Conservation (phyloP, 2,797 vertebrate species). For the Cryptoblepharus egeriae region DNA sequence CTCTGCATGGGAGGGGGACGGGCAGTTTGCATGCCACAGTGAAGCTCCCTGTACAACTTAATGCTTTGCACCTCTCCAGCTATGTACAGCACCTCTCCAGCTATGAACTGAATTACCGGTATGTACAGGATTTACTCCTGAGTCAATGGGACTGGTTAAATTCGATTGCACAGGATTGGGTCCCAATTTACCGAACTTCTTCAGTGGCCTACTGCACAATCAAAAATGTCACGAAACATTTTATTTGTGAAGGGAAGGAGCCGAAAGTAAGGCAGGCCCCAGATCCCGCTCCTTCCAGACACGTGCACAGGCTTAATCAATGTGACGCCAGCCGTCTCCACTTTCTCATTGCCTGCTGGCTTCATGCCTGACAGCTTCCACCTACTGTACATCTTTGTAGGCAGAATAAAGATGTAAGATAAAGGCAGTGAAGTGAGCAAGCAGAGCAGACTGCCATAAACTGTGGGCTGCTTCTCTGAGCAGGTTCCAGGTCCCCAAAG, state of each 20-base stretch:
- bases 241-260: conserved; percentile 42
- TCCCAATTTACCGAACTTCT: conserved; percentile 22
- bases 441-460: conserved; percentile 69
- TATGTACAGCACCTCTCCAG: no score
- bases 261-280: conserved; percentile 36
- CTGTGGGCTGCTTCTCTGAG: conserved; percentile 67
- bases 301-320: conserved; percentile 84
- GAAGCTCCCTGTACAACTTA: no score
- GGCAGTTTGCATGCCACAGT: no score
- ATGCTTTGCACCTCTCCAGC: no score
- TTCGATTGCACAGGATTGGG: no score
- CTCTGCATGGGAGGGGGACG: no score
- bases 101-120: no score
- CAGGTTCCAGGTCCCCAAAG: conserved; percentile 28
- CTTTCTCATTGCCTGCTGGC: conserved; percentile 77
- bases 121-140: no score
- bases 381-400: conserved; percentile 67
- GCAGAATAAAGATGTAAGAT: conserved; percentile 74
- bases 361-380: conserved; percentile 78
- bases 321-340: conserved; percentile 77
- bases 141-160: neutral
- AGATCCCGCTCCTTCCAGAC: conserved; percentile 80
- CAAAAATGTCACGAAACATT: conserved; percentile 43
- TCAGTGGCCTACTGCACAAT: conserved; percentile 17
- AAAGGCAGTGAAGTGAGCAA: conserved; percentile 67